Evolutionary conservation across 1,140 invertebrate genomes (phyloP), one percentile per base, ranked within the genome.

Genomic region (Ooceraea biroi): DNA sequence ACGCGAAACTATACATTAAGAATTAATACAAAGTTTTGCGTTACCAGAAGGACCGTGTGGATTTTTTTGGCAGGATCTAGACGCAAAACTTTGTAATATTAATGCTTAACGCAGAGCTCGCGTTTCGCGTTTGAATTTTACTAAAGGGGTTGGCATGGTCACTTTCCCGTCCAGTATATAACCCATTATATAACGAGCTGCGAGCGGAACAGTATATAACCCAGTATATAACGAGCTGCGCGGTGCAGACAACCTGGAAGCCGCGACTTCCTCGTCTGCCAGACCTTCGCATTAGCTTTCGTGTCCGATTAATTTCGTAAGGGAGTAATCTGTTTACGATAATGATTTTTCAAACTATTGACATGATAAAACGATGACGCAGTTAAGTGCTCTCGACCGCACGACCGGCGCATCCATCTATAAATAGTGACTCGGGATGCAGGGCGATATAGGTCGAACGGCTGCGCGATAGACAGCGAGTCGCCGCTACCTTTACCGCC

Each of bases 391-490:
- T 44, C 46, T 66, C 60, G 19, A 55, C 46, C 61, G 52, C 60
- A 66, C 60, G 66, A 55, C 74, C 48, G 46, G 60, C 27, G 46
- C 61, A 77, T 77, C 74, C 27, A 25, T 66, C 61, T 77, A 77
- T 77, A 77, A 77, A 77, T 77, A 77, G 74, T 27, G 30, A 52
- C 60, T 77, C 46, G 74, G 74, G 74, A 77, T 77, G 46, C 60
- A 66, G 48, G 61, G 19, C 19, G 60, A 77, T 77, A 77, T 77
- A 66, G 74, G 74, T 77, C 74, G 74, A 65, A 77, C 27, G 74
- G 30, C 60, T 77, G 60, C 60, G 73, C 60, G 73, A 77, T 77
- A 77, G 74, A 77, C 74, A 52, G 74, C 60, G 60, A 77, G 74
- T 66, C 74, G 74, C 74, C 74, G 48, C 48, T 50, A 7, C 57